A percentile compares a stretch with the other conserved stretches of the same genome.
Conservation (phyloP, 2,113 vertebrate genomes). For the Steatornis caripensis region DNA sequence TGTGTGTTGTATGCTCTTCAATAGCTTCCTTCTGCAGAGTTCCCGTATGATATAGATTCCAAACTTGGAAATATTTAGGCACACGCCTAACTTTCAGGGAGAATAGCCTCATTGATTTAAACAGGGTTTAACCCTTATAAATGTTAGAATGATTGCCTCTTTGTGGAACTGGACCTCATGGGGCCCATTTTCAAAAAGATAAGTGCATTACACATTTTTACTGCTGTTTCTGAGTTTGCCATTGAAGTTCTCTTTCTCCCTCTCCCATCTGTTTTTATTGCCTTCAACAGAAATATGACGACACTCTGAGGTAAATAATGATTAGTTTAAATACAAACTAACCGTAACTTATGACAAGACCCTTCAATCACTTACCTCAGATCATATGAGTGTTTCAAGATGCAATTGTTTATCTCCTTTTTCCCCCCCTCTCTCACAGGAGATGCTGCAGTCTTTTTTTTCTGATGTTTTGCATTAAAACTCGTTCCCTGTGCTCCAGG, state of each 20-base stretch:
- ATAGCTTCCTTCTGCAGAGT: neutral
- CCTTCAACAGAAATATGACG: neutral
- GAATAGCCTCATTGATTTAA: slow-evolving; percentile 6
- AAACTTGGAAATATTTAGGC: slow-evolving; percentile 5
- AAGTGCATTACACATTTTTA: neutral
- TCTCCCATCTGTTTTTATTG: neutral
- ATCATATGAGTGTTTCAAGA: slow-evolving; percentile 42
- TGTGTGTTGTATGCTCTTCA: neutral
- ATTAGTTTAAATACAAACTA: slow-evolving; percentile 28
- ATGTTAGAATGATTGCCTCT: neutral
- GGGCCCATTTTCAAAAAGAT: neutral
- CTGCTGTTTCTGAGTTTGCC: neutral
- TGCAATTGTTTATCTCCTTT: slow-evolving; percentile 19
- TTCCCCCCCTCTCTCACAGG: neutral
- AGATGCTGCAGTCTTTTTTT: slow-evolving; percentile 36
- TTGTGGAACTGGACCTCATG: neutral
- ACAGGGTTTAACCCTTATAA: neutral
- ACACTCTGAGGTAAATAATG: neutral
- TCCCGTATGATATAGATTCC: neutral
- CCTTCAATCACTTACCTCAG: slow-evolving; percentile 68
- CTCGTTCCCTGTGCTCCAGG: slow-evolving; percentile 53
- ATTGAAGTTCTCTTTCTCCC: neutral
- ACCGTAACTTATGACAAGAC: neutral
- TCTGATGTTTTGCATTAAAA: slow-evolving; percentile 50
- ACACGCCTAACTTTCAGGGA: neutral